A percentile compares a stretch with the other conserved stretches of the same genome.
These are phyloP conservation scores for Hypsopygia costalis DNA, from an alignment of 2,888 invertebrate species.

Conservation along the genomic window DNA sequence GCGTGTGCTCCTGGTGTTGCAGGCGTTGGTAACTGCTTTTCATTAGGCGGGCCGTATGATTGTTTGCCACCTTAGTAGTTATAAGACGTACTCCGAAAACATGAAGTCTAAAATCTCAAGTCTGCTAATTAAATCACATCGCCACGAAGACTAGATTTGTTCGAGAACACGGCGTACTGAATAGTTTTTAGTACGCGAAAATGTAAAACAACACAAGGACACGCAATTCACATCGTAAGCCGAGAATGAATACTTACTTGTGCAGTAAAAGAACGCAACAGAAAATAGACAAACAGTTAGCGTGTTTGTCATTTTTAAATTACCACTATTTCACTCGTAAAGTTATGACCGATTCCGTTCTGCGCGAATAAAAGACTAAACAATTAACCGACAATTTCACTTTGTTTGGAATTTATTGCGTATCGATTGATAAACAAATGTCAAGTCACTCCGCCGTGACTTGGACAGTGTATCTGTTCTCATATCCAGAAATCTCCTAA, in stretches of 20 bases:
- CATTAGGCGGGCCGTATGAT: too few relatives aligned
- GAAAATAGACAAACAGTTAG: constrained; percentile 63
- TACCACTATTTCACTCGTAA: constrained; percentile 29
- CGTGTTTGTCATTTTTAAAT: constrained; percentile 63
- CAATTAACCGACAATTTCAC: constrained; percentile 58
- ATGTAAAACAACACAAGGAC: constrained; percentile 21
- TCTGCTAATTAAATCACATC: too few relatives aligned
- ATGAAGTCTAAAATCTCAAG: too few relatives aligned
- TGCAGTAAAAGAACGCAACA: constrained; percentile 52
- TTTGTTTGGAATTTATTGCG: constrained; percentile 63
- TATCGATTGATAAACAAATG: constrained; percentile 56
- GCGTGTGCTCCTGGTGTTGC: too few relatives aligned
- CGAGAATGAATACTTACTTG: constrained; percentile 47
- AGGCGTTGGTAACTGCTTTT: too few relatives aligned
- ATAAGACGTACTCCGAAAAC: too few relatives aligned
- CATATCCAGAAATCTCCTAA: too few relatives aligned
- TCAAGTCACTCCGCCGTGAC: constrained; percentile 40
- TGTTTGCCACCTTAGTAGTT: too few relatives aligned
- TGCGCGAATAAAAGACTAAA: constrained; percentile 41
- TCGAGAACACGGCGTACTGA: not conserved
- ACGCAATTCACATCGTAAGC: constrained; percentile 12
- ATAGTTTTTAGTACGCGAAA: constrained; percentile 7
- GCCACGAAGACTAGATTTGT: not conserved
- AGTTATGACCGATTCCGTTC: constrained; percentile 43
- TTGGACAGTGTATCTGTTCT: too few relatives aligned